phyloP scores from a whole-genome alignment of 1,140 invertebrate genomes.

The Cotesia vestalis region DNA sequence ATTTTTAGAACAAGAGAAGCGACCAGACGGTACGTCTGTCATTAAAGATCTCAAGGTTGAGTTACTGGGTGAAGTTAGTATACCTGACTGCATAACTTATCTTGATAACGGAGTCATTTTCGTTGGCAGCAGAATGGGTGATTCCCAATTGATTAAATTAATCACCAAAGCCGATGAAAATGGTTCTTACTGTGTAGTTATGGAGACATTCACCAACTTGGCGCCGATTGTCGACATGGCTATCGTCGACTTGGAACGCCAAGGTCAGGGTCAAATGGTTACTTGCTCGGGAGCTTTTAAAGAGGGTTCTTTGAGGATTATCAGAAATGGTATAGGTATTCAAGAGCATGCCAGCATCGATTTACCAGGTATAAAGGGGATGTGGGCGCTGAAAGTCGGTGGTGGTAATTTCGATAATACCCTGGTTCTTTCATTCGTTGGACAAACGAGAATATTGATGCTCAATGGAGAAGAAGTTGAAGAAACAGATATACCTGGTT shows the following conservation, averaged over 20 bases:
- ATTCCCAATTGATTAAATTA: slow-evolving; percentile 94
- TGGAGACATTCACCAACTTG: slow-evolving; percentile 97
- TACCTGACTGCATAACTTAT: slow-evolving; percentile 98
- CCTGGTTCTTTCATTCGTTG: slow-evolving; percentile 92
- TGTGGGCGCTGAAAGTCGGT: slow-evolving; percentile 90
- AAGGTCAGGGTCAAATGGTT: slow-evolving; percentile 97
- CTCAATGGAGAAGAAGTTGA: slow-evolving; percentile 95
- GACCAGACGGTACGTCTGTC: slow-evolving; percentile 76
- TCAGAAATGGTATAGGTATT: slow-evolving; percentile 97
- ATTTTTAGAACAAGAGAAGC: slow-evolving; percentile 87
- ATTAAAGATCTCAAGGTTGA: slow-evolving; percentile 95
- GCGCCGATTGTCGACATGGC: slow-evolving; percentile 98
- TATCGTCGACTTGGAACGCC: slow-evolving; percentile 93
- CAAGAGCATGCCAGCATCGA: slow-evolving; percentile 98
- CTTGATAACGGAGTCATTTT: slow-evolving; percentile 98
- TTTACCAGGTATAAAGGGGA: slow-evolving; percentile 95
- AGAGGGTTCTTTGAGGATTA: slow-evolving; percentile 96
- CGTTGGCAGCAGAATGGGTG: slow-evolving; percentile 94
- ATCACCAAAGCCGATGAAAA: slow-evolving; percentile 85
- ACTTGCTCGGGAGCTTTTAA: slow-evolving; percentile 98
- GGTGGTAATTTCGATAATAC: slow-evolving; percentile 81
- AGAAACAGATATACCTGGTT: slow-evolving; percentile 91
- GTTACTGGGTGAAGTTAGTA: slow-evolving; percentile 92
- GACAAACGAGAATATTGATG: slow-evolving; percentile 89
- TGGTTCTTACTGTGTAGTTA: slow-evolving; percentile 89